These are phyloP conservation scores for Drosophila pegasa DNA, from an alignment of 2,888 invertebrate genomes.

Conservation along the genomic window DNA sequence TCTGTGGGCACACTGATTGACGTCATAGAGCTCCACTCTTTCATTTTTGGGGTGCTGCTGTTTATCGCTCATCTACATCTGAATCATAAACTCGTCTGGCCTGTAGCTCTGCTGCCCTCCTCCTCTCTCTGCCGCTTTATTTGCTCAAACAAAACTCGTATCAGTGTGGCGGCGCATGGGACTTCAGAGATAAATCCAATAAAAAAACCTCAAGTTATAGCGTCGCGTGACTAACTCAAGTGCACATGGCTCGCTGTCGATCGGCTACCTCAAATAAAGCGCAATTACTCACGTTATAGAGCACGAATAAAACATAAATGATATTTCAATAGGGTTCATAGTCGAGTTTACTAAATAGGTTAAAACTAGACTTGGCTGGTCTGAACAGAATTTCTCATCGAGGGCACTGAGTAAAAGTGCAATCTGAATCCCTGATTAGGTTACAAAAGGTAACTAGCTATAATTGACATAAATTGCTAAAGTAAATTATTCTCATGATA, in stretches of 20 bases:
- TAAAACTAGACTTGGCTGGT: not conserved
- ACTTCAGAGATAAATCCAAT: conserved; percentile 23
- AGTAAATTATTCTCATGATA: not conserved
- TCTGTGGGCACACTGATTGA: conserved; percentile 13
- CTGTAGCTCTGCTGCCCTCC: not conserved
- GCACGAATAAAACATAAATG: not conserved
- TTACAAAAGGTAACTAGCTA: not conserved
- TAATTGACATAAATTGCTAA: not conserved
- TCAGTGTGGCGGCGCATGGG: conserved; percentile 8
- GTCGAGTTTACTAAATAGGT: not conserved
- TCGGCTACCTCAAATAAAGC: conserved; percentile 7
- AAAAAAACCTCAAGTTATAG: conserved; percentile 36
- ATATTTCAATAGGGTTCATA: not conserved
- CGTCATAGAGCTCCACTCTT: conserved; percentile 1
- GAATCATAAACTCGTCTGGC: conserved; percentile 31
- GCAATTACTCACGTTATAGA: not conserved
- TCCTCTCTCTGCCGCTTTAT: not conserved
- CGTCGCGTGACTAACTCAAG: conserved; percentile 63
- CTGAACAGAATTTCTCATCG: not conserved
- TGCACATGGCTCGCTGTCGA: conserved; percentile 43
- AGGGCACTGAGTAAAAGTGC: no score
- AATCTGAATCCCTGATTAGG: not conserved
- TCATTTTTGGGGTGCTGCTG: not conserved
- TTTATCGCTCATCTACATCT: conserved; percentile 30
- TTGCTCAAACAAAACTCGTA: conserved; percentile 13